These are phyloP conservation scores for Perca schrenkii DNA, from an alignment of 2,113 vertebrate genomes.

Conservation along the genomic window DNA sequence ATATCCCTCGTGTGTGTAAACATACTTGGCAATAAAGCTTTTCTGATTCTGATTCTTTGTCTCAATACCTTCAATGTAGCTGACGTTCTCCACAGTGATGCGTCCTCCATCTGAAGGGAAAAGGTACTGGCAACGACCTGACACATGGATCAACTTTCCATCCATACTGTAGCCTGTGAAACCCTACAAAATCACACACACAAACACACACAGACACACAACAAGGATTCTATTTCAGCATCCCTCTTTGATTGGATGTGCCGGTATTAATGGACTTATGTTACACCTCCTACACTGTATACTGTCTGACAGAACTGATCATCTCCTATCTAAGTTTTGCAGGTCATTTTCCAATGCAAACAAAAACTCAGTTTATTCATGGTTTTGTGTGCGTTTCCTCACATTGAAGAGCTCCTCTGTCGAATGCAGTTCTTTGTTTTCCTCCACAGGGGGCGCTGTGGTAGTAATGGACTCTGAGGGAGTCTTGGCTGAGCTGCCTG, in stretches of 20 bases:
- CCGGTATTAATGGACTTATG: neutral
- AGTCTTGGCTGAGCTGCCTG: neutral
- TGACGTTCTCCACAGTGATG: slow-evolving; percentile 89
- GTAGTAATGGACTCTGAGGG: neutral
- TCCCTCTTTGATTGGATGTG: neutral
- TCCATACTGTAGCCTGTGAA: slow-evolving; percentile 91
- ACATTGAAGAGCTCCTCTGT: slow-evolving; percentile 45
- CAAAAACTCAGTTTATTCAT: neutral
- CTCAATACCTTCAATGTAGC: slow-evolving; percentile 87
- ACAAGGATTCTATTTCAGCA: neutral
- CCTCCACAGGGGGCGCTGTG: neutral
- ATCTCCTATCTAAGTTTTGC: no score
- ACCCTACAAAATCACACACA: slow-evolving; percentile 56
- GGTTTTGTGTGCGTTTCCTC: neutral
- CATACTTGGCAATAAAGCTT: no score
- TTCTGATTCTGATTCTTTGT: no score
- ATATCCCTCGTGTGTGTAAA: no score
- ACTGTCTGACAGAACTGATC: neutral
- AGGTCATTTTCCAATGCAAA: slow-evolving; percentile 6
- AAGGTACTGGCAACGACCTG: slow-evolving; percentile 84
- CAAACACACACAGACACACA: slow-evolving; percentile 8
- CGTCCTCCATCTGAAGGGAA: slow-evolving; percentile 92
- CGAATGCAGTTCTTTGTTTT: neutral
- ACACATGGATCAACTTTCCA: slow-evolving; percentile 86
- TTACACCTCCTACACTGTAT: neutral